A percentile compares a stretch with the other conserved stretches of the same genome.
Evolutionary conservation across 2,797 vertebrate genomes (phyloP).

Genomic region (Selene dorsalis): DNA sequence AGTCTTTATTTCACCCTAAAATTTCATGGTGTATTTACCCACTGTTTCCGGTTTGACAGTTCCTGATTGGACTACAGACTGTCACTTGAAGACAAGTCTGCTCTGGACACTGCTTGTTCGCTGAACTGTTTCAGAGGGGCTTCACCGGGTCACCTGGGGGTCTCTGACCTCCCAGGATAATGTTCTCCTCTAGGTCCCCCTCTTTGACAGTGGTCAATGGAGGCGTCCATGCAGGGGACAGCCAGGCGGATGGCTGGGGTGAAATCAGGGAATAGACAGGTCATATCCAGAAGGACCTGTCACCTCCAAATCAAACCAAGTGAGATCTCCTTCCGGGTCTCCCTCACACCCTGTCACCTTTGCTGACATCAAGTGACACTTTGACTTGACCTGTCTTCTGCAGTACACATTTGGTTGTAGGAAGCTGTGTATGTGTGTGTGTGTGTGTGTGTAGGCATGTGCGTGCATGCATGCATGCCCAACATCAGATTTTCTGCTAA

Average conservation of each 20-base stretch:
- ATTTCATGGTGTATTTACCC: slow-evolving; percentile 54
- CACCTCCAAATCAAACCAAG: slow-evolving; percentile 71
- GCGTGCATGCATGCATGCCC: not conserved
- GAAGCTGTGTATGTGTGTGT: slow-evolving; percentile 15
- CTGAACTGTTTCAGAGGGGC: slow-evolving; percentile 70
- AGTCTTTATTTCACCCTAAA: slow-evolving; percentile 35
- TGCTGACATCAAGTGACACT: slow-evolving; percentile 69
- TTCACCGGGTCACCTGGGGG: slow-evolving; percentile 75
- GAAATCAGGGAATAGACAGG: slow-evolving; percentile 77
- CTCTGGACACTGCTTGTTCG: slow-evolving; percentile 58
- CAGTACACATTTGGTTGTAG: slow-evolving; percentile 63
- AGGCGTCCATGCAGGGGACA: slow-evolving; percentile 84
- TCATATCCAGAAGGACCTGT: slow-evolving; percentile 82
- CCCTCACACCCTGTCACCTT: slow-evolving; percentile 69
- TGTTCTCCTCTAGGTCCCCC: slow-evolving; percentile 72
- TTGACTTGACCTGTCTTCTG: slow-evolving; percentile 68
- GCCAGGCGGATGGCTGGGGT: slow-evolving; percentile 72
- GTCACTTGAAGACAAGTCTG: slow-evolving; percentile 49
- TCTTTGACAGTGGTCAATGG: slow-evolving; percentile 83
- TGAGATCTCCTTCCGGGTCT: slow-evolving; percentile 75
- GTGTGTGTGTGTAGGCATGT: slow-evolving; percentile 4
- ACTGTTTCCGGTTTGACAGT: slow-evolving; percentile 59
- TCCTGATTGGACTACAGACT: slow-evolving; percentile 56
- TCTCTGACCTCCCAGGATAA: slow-evolving; percentile 80
- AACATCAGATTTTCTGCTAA: not conserved